Evolutionary conservation across 2,113 vertebrate species (phyloP), one percentile per base, ranked within the genome.

Genomic region (Silurus asotus): DNA sequence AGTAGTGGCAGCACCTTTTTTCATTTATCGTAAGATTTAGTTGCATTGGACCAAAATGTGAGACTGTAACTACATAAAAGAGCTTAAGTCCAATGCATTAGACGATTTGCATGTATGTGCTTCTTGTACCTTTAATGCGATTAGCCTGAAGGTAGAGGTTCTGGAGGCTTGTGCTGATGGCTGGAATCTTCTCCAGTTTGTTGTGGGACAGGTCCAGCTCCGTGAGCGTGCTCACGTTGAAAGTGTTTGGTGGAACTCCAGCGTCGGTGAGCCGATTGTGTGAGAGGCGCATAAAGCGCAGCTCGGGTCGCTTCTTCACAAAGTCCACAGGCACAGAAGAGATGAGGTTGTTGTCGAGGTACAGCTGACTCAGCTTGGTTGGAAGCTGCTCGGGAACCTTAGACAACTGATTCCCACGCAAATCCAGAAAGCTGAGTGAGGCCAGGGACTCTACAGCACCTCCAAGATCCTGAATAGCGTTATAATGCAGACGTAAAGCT

Each of bases 121-220:
- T 53, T 23, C 51, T 37, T 59, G 14, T 94, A 99, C 98, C 98
- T 95, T 96, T 96, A 91, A 99, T 97, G 90, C 96, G 89, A 92
- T 99, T 99, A 92, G 96, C 98, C 88, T 99, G 96, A 83, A 99
- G 92, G 92, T 99, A 99, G 91, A 98, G 96, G 88, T 98, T 97
- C 93, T 98, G 97, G 13, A 99, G 95, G 82, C 96, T 96, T 89
- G 96, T 96, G 79, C 92, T 97, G 88, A 99, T 96, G 1, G 88
- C 93, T 8, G 98, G 97, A 90, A 99, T 97, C 89, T 82, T 96
- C 89, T 97, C 96, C 88, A 99, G 94, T 74, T 96, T 94, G 91
- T 99, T 99, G 88, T 97, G 97, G 83, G 98, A 98, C 78, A 99
- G 96, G 90, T 99, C 98, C 89, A 99, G 93, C 89, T 99, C 98